Conservation (phyloP, 2,888 invertebrate species). For the Euclidia mi region DNA sequence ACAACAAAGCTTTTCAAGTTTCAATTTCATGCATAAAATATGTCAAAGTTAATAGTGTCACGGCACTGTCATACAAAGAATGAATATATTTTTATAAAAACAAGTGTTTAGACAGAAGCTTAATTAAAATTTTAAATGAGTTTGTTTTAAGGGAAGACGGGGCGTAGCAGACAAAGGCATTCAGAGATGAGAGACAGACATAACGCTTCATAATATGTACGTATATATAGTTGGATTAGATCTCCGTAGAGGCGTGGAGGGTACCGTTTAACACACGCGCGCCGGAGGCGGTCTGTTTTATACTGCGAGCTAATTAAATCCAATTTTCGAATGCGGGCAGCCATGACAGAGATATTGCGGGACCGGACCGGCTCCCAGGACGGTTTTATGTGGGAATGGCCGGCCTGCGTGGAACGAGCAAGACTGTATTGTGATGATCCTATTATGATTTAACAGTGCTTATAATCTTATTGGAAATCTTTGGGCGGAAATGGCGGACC, state of each 20-base stretch:
- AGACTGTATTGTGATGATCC: conserved; percentile 35
- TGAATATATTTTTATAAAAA: neutral
- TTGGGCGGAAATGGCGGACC: conserved; percentile 20
- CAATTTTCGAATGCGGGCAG: conserved; percentile 78
- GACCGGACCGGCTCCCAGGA: conserved; percentile 47
- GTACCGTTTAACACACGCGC: conserved; percentile 54
- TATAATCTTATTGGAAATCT: conserved; percentile 26
- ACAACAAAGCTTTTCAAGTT: conserved; percentile 6
- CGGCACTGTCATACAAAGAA: conserved; percentile 1
- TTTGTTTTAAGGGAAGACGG: conserved; percentile 6
- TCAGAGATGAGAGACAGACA: conserved; percentile 29
- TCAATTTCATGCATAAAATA: conserved; percentile 20
- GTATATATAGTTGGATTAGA: conserved; percentile 43
- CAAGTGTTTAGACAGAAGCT: neutral
- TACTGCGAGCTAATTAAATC: conserved; percentile 77
- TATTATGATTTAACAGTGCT: conserved; percentile 35
- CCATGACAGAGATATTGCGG: conserved; percentile 71
- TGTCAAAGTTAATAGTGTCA: conserved; percentile 3
- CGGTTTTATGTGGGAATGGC: conserved; percentile 47
- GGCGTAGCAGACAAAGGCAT: conserved; percentile 30
- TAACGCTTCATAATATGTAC: conserved; percentile 33
- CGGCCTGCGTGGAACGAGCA: conserved; percentile 20
- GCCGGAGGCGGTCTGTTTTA: conserved; percentile 61
- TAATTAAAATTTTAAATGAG: conserved; percentile 2
- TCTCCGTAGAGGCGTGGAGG: conserved; percentile 46